A percentile compares a stretch with the other conserved stretches of the same genome.
phyloP scores from a whole-genome alignment of 2,888 invertebrate species.

The Phymatocera aterrima region DNA sequence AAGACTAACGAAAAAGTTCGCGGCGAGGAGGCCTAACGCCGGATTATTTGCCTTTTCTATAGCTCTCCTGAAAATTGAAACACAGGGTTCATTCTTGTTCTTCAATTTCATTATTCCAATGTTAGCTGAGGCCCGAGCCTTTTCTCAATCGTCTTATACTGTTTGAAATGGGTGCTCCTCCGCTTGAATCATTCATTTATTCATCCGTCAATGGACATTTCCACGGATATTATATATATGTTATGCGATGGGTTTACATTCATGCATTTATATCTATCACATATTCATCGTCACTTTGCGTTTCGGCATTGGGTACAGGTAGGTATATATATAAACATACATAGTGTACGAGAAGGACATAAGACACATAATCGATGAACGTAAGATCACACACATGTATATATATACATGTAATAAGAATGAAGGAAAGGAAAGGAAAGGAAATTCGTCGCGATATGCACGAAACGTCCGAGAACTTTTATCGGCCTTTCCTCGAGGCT shows the following conservation, averaged over 20 bases:
- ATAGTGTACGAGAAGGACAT: conserved; percentile 26
- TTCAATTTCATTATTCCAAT: neutral
- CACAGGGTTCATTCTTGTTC: neutral
- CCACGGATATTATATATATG: too few species aligned
- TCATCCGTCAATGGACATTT: neutral
- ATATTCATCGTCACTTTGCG: neutral
- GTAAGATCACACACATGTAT: neutral
- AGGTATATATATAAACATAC: too few species aligned
- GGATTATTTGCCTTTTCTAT: neutral
- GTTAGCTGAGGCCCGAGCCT: neutral
- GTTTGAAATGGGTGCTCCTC: neutral
- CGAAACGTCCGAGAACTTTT: conserved; percentile 8
- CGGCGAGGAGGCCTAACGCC: neutral
- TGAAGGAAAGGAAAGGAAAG: too few species aligned
- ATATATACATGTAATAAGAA: neutral
- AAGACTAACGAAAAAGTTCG: conserved; percentile 30
- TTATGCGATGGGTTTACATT: neutral
- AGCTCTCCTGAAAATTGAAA: neutral
- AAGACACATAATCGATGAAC: conserved; percentile 25
- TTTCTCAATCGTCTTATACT: neutral
- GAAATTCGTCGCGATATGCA: conserved; percentile 10
- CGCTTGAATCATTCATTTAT: neutral
- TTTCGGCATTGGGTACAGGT: conserved; percentile 27
- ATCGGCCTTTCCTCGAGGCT: conserved; percentile 36
- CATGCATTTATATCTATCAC: neutral